Evolutionary conservation across 2,113 vertebrate genomes (phyloP).

Genomic region (Limnothrissa miodon): DNA sequence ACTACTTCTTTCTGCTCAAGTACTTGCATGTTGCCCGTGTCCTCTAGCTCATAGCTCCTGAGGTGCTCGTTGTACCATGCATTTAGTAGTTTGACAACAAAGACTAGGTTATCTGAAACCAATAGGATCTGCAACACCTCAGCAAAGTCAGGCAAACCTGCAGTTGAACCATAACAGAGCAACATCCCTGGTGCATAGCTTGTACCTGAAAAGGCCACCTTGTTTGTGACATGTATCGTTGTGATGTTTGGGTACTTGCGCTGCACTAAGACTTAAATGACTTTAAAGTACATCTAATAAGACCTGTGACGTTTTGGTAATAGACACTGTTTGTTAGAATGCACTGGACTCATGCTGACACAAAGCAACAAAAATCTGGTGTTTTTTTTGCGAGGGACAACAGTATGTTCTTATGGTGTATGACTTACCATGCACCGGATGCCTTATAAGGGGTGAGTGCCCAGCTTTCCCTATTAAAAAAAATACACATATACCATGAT

Average conservation of each 20-base stretch:
- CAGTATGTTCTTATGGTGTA: too few relatives aligned
- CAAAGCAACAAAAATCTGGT: slow-evolving; percentile 14
- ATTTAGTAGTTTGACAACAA: slow-evolving; percentile 39
- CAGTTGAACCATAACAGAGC: slow-evolving; percentile 42
- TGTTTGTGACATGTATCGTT: slow-evolving; percentile 36
- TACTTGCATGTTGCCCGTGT: slow-evolving; percentile 33
- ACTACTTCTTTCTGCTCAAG: slow-evolving; percentile 31
- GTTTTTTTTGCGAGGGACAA: slow-evolving; percentile 16
- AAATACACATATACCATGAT: too few relatives aligned
- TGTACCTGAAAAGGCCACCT: slow-evolving; percentile 29
- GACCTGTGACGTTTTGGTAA: slow-evolving; percentile 17
- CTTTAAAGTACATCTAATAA: slow-evolving; percentile 4
- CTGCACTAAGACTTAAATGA: slow-evolving; percentile 3
- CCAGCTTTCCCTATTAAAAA: too few relatives aligned
- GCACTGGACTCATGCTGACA: slow-evolving; percentile 15
- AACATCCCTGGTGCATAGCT: slow-evolving; percentile 27
- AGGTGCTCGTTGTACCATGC: slow-evolving; percentile 44
- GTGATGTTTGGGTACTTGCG: slow-evolving; percentile 23
- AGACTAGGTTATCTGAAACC: slow-evolving; percentile 28
- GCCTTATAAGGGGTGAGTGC: too few relatives aligned
- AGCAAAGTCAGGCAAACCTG: slow-evolving; percentile 39
- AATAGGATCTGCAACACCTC: slow-evolving; percentile 41
- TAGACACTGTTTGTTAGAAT: neutral
- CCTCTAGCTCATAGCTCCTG: slow-evolving; percentile 37
- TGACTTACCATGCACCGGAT: too few relatives aligned